Evolutionary conservation across 2,888 invertebrate genomes (phyloP), one percentile per base, ranked within the genome.

Genomic region (Hydriomena furcata): DNA sequence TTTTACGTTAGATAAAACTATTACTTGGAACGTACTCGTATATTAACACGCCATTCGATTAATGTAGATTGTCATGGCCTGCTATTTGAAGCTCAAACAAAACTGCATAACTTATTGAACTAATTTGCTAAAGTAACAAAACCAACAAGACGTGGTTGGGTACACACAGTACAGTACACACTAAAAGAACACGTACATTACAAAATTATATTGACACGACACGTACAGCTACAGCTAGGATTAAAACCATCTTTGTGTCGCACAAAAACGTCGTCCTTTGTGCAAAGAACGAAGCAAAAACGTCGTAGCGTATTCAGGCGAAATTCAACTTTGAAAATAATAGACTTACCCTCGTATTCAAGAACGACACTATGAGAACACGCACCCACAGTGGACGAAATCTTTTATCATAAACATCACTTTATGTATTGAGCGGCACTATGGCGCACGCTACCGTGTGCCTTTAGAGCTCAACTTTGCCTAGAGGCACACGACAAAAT

Each of bases 191-290:
- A 40, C 27, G 23, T 32, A 43, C 27, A 24, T 44, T 32, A 23
- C 21, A 25, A 35, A 45, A 51, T 38, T 35, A 45, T 25, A 45
- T 35, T 35, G 44, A 44, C 24, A 35, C 32, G 35, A 24, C 40
- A 40, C 32, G 42, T 27, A 27, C 36, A 37, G 10, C 13, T 24
- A 17, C 21, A 24, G 28, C 35, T 41, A 35, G 40, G 40, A 35
- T 47, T 30, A 40, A 30, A 50, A 35, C 34, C 30, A 34, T 30
- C 17, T 30, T 30, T 32, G 32, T 28, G 28, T 43, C 23, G 20
- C 25, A 37, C 37, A 43, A 49, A 49, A 49, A 37, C 27, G 13
- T 34, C 43, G 23, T 50, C 40, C 44, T 38, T 50, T 35, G 37
- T 17, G 24, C 34, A 44, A 50, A 44, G 34, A 34, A 28, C 34